Percentiles rank a stretch among this genome's conserved stretches.
Evolutionary conservation across 2,888 invertebrate genomes (phyloP).

Genomic region (Galerucella pusilla): DNA sequence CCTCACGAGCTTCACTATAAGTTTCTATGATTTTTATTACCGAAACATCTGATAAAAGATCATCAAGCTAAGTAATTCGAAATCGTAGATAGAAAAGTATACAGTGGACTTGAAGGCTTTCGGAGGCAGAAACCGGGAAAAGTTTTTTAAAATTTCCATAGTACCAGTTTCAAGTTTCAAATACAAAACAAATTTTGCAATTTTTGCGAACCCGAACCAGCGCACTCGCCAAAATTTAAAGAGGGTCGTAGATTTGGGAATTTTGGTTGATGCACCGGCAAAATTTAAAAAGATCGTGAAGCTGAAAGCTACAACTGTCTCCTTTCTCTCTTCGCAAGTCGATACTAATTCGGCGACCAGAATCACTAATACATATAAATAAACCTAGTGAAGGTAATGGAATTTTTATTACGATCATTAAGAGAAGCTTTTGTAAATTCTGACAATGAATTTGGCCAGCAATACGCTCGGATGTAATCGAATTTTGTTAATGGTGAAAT

Average conservation of each 20-base stretch:
- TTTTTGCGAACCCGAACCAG: background rate
- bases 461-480: conserved; percentile 9
- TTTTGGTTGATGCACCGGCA: too few relatives aligned
- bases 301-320: background rate
- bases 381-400: conserved; percentile 26
- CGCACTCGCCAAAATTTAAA: background rate
- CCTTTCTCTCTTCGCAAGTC: background rate
- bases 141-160: too few relatives aligned
- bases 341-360: background rate
- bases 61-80: conserved; percentile 11
- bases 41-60: background rate
- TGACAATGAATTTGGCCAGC: background rate
- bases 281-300: too few relatives aligned
- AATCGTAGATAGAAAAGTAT: background rate
- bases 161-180: too few relatives aligned
- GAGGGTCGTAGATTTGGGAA: background rate
- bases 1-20: background rate
- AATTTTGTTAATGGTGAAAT: conserved; percentile 6
- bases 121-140: too few relatives aligned
- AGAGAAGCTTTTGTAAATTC: conserved; percentile 9
- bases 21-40: background rate
- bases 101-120: too few relatives aligned
- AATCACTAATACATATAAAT: conserved; percentile 21
- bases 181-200: background rate
- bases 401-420: conserved; percentile 32